Percentiles rank a stretch among this genome's conserved stretches.
These are phyloP conservation scores for Edolisoma coerulescens DNA, from an alignment of 2,113 vertebrate genomes.

Conservation along the genomic window DNA sequence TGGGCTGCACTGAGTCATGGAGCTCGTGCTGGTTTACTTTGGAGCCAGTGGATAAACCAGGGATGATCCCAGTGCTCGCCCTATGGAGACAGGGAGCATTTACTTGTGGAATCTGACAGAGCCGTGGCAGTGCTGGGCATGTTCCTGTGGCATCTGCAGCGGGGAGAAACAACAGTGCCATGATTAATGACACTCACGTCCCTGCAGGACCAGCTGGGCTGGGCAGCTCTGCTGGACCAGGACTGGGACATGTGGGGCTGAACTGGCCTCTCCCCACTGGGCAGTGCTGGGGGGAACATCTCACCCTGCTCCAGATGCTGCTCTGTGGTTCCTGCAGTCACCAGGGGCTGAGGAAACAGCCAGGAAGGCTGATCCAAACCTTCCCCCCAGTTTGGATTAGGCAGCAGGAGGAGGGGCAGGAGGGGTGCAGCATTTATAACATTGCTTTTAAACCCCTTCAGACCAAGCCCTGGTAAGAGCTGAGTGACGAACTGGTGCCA, in stretches of 20 bases:
- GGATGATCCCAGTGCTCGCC: neutral
- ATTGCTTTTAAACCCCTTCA: neutral
- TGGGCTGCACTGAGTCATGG: neutral
- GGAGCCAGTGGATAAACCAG: neutral
- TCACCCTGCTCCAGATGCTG: neutral
- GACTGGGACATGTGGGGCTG: neutral
- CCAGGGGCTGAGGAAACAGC: neutral
- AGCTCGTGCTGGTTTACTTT: neutral
- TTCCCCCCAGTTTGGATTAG: neutral
- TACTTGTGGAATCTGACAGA: slow-evolving; percentile 42
- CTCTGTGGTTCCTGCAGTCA: neutral
- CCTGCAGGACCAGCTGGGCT: neutral
- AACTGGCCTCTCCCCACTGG: neutral
- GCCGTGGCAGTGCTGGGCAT: neutral
- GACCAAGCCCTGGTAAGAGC: neutral
- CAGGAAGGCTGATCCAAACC: neutral
- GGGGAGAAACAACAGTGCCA: rapidly evolving
- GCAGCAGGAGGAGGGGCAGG: neutral
- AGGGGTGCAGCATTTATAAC: neutral
- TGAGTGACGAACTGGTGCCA: neutral
- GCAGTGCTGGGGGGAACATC: neutral
- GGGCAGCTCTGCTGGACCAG: neutral
- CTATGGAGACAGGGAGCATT: neutral
- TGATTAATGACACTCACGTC: neutral
- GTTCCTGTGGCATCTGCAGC: neutral